Base-by-base conservation (phyloP, 2,113 vertebrate genomes). In the Xerus inauris region DNA sequence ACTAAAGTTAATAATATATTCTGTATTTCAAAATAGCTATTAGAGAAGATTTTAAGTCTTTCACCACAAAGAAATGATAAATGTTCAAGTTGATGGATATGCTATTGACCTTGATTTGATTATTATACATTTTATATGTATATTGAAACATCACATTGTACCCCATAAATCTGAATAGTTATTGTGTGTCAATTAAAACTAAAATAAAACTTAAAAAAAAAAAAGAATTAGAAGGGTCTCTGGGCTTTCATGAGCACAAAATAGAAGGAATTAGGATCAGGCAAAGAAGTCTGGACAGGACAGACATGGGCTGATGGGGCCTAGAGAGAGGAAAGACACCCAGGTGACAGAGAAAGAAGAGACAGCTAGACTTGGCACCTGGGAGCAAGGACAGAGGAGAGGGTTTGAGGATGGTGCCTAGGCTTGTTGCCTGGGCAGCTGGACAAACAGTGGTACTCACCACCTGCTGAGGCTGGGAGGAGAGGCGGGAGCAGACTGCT, bases 381-480 rank as follows among this genome's bases (percentile, higher is more conserved):
- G 3, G 13, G 3, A 77, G 8, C 0, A 14, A 57, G 42, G 26
- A 38, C 19, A 35, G 77, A 28, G 35, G 42, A 67, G 24, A 47
- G 49, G 59, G 14, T 3, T 4, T 80, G 35, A 45, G 51, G 42
- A 42, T 10, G 51, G 16, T 14, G 81, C 49, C 19, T 47, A 71
- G 54, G 19, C 0, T 0, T 4, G 38, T 45, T 65, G 45, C 32
- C 28, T 19, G 19, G 87, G 38, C 80, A 85, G 1, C n/a, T 1
- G 22, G 10, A 75, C 5, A 6, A 42, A 45, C 1, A 40, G 26
- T 17, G 38, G 35, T 30, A 32, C 59, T 67, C 20, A 24, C 62
- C 40, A 2, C 12, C 6, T 51, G 57, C 62, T 49, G 64, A 64
- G 54, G 49, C 19, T 13, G 0, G 0, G 32, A 40, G 73, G 32